Evolutionary conservation across 1,140 invertebrate species (phyloP).

Genomic region (Telenomus remus): DNA sequence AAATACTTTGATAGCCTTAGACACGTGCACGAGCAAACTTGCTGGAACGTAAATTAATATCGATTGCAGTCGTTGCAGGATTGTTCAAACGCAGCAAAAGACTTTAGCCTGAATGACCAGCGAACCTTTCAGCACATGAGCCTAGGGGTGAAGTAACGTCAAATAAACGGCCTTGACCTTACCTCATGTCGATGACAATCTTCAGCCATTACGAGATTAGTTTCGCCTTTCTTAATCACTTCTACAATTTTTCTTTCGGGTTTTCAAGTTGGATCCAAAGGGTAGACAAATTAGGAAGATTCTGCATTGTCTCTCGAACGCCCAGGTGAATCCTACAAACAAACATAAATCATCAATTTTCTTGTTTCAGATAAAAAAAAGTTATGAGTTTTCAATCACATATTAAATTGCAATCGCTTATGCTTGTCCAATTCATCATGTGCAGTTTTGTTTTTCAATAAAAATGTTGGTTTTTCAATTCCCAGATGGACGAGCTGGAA

Average conservation of each 20-base stretch:
- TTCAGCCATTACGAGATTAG: slow-evolving; percentile 38
- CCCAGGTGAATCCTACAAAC: slow-evolving; percentile 13
- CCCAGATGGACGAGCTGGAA: too few species aligned
- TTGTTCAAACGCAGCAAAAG: slow-evolving; percentile 8
- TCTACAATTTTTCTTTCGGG: slow-evolving; percentile 3
- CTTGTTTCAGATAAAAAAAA: too few species aligned
- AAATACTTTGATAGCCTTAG: slow-evolving; percentile 11
- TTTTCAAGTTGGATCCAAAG: slow-evolving; percentile 10
- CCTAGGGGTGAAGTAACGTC: slow-evolving; percentile 5
- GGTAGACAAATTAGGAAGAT: not conserved
- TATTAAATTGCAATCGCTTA: too few species aligned
- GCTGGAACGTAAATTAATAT: slow-evolving; percentile 10
- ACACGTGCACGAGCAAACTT: slow-evolving; percentile 9
- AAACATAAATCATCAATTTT: not conserved
- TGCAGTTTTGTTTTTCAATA: too few species aligned
- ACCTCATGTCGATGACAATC: slow-evolving; percentile 38
- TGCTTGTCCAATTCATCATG: too few species aligned
- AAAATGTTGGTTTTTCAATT: too few species aligned
- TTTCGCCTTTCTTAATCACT: not conserved
- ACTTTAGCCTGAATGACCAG: slow-evolving; percentile 15
- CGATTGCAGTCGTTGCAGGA: not conserved
- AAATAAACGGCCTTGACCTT: slow-evolving; percentile 41
- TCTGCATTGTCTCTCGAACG: slow-evolving; percentile 27
- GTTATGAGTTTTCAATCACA: too few species aligned
- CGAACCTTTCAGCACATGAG: slow-evolving; percentile 6